These are phyloP conservation scores for Hirundichthys speculiger DNA, from an alignment of 2,113 vertebrate genomes.

Conservation along the genomic window DNA sequence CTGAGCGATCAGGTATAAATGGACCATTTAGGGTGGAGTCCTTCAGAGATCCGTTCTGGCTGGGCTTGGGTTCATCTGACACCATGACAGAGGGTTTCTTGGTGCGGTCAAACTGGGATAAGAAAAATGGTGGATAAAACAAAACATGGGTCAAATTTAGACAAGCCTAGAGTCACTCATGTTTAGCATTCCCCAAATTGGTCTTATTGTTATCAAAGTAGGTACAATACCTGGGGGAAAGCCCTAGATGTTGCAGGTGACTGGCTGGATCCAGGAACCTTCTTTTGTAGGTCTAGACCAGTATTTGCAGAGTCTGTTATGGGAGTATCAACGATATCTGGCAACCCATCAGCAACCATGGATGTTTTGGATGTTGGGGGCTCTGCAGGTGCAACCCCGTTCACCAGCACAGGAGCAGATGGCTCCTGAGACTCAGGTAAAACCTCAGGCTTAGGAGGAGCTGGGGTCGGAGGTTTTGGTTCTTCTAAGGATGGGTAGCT, in stretches of 20 bases:
- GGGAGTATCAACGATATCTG: constrained; percentile 61
- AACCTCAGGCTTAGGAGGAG: constrained; percentile 50
- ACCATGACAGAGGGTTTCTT: constrained; percentile 87
- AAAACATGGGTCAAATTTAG: constrained; percentile 1
- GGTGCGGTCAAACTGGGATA: constrained; percentile 88
- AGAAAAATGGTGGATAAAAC: neutral
- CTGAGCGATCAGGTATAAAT: constrained; percentile 86
- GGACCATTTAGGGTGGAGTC: constrained; percentile 80
- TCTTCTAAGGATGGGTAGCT: constrained; percentile 96
- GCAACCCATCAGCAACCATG: constrained; percentile 36
- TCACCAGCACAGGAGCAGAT: constrained; percentile 60
- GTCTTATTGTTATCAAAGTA: neutral
- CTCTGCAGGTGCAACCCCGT: constrained; percentile 56
- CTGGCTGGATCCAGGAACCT: constrained; percentile 54
- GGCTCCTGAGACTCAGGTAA: constrained; percentile 67
- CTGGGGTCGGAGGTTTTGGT: constrained; percentile 79
- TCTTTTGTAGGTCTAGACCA: constrained; percentile 57
- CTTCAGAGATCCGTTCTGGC: constrained; percentile 64
- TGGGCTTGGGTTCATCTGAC: constrained; percentile 71
- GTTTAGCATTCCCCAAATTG: neutral
- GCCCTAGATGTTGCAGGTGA: constrained; percentile 73
- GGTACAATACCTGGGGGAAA: constrained; percentile 86
- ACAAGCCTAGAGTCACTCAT: neutral
- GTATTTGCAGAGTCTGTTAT: constrained; percentile 41
- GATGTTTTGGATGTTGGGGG: constrained; percentile 68